Evolutionary conservation across 2,888 invertebrate species (phyloP).

Genomic region (Mythimna lalbum): DNA sequence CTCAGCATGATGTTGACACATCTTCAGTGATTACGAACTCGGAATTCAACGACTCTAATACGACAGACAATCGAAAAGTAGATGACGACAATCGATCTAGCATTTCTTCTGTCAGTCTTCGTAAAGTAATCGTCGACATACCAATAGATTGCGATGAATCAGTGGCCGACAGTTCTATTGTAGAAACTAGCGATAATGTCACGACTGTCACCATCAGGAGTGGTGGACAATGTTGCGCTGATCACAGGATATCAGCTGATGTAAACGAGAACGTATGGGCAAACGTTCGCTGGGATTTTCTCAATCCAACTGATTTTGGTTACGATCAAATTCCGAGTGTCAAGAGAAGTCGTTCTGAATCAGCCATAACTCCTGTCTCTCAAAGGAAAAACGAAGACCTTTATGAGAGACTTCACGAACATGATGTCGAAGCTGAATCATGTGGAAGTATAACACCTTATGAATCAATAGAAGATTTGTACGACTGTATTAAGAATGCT

Average conservation of each 20-base stretch:
- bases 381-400: constrained; percentile 84
- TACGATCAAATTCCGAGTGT: constrained; percentile 86
- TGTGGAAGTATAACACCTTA: constrained; percentile 88
- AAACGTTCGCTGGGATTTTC: constrained; percentile 87
- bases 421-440: constrained; percentile 82
- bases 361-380: constrained; percentile 83
- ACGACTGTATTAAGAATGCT: constrained; percentile 88
- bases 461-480: constrained; percentile 88
- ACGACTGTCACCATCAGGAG: constrained; percentile 84
- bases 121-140: constrained; percentile 85
- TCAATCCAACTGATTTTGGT: constrained; percentile 86
- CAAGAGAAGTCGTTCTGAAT: constrained; percentile 86
- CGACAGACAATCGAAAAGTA: constrained; percentile 75
- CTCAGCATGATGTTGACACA: constrained; percentile 86
- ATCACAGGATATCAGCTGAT: constrained; percentile 88
- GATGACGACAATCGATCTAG: constrained; percentile 81
- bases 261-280: constrained; percentile 87
- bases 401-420: constrained; percentile 83
- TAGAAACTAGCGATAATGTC: constrained; percentile 82
- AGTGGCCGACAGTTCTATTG: constrained; percentile 77
- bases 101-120: constrained; percentile 79
- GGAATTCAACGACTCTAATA: constrained; percentile 77
- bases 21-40: constrained; percentile 81
- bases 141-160: constrained; percentile 84
- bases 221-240: constrained; percentile 84